These are phyloP conservation scores for Choloepus didactylus DNA, from an alignment of 2,797 vertebrate species.

Conservation along the genomic window DNA sequence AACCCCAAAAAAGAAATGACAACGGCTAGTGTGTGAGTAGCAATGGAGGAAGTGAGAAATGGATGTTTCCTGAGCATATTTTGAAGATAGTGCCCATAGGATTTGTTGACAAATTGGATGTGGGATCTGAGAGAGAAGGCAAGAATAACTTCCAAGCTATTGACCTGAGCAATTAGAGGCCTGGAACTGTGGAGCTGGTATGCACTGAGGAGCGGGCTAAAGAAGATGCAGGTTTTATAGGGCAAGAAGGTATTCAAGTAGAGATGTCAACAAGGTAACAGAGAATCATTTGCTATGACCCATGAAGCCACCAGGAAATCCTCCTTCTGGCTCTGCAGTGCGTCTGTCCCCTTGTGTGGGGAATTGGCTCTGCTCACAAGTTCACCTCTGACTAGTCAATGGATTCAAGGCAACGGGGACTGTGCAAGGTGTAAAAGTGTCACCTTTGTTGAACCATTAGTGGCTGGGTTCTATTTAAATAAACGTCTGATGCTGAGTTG, in stretches of 20 bases:
- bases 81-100: not conserved
- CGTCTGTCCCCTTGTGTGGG: conserved; percentile 75
- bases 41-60: not conserved
- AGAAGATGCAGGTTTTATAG: not conserved
- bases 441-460: not conserved
- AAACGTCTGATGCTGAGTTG: conserved; percentile 13
- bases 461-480: conserved; percentile 42
- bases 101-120: not conserved
- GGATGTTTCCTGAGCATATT: not conserved
- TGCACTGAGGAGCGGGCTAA: not conserved
- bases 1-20: not conserved
- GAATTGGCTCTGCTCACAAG: conserved; percentile 75
- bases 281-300: conserved; percentile 80
- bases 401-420: conserved; percentile 56
- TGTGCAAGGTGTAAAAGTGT: conserved; percentile 65
- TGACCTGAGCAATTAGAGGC: not conserved
- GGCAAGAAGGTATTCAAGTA: not conserved
- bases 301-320: conserved; percentile 79
- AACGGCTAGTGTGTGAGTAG: not conserved
- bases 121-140: not conserved
- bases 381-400: conserved; percentile 76
- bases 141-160: not conserved
- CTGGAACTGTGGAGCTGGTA: not conserved
- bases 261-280: not conserved
- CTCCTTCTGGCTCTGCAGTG: conserved; percentile 83